These are phyloP conservation scores for Habroteleia sp. DNA, from an alignment of 2,888 invertebrate genomes.

Conservation along the genomic window DNA sequence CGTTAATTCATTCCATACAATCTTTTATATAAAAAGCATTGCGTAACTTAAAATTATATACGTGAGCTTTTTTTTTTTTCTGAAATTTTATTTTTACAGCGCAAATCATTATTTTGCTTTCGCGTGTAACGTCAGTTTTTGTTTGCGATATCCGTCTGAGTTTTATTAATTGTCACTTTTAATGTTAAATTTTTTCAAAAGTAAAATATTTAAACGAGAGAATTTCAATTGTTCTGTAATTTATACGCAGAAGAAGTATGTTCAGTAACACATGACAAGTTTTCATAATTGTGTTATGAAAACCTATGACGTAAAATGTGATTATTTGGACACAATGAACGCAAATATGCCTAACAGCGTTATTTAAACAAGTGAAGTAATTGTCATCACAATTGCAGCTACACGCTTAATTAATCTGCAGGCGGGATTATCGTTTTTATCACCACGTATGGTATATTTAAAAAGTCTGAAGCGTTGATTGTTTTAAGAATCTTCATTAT, in stretches of 20 bases:
- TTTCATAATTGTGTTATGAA: conserved; percentile 25
- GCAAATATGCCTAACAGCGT: conserved; percentile 21
- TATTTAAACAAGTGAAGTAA: conserved; percentile 35
- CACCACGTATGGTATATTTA: conserved; percentile 33
- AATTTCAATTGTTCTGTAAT: conserved; percentile 24
- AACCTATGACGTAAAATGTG: conserved; percentile 25
- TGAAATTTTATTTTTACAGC: too few species aligned
- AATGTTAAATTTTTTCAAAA: too few species aligned
- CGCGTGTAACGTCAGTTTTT: too few species aligned
- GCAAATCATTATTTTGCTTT: too few species aligned
- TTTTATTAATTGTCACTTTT: too few species aligned
- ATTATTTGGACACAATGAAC: conserved; percentile 39
- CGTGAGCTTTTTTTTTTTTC: too few species aligned
- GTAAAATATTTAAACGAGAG: too few species aligned
- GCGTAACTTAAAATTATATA: too few species aligned
- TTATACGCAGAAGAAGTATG: conserved; percentile 27
- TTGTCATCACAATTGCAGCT: conserved; percentile 12
- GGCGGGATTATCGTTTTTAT: conserved; percentile 52
- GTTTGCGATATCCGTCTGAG: too few species aligned
- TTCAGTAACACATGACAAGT: conserved; percentile 22
- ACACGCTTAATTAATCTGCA: conserved; percentile 24
- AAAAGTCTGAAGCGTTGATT: conserved; percentile 35
- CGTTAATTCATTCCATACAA: too few species aligned
- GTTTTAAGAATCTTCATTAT: conserved; percentile 34
- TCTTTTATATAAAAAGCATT: too few species aligned